Conservation (phyloP, 1,140 invertebrate genomes). For the Cydia pomonella region DNA sequence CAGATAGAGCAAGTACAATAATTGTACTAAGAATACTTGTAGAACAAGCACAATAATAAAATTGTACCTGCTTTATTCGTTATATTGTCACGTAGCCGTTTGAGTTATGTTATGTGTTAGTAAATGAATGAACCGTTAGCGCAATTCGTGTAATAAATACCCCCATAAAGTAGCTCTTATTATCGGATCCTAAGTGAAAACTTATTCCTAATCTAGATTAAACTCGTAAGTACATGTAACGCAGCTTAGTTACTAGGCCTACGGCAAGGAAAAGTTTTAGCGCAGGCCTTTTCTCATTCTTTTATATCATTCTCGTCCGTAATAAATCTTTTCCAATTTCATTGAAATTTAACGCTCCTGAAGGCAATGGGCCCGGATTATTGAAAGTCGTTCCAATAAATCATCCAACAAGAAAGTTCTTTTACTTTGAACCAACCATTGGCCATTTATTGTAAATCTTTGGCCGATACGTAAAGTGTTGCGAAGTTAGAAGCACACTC, state of each 20-base stretch:
- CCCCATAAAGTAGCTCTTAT: neutral
- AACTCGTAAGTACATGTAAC: conserved; percentile 2
- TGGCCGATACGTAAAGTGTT: neutral
- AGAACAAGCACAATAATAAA: too few relatives aligned
- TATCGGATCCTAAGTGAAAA: neutral
- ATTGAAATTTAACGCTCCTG: conserved; percentile 36
- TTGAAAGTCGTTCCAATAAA: conserved; percentile 36
- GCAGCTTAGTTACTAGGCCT: conserved; percentile 3
- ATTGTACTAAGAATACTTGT: too few relatives aligned
- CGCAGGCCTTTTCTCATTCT: conserved; percentile 25
- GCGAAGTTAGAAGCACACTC: conserved; percentile 4
- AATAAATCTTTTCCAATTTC: conserved; percentile 37
- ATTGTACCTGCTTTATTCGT: too few relatives aligned
- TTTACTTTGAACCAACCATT: conserved; percentile 21
- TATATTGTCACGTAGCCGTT: too few relatives aligned
- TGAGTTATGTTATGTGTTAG: too few relatives aligned
- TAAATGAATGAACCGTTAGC: too few relatives aligned
- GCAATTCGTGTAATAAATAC: neutral
- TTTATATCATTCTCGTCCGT: conserved; percentile 30
- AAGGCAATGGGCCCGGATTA: conserved; percentile 35
- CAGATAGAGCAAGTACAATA: too few relatives aligned
- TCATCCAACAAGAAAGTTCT: conserved; percentile 36
- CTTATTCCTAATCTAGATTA: neutral
- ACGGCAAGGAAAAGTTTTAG: conserved; percentile 14
- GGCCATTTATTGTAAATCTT: conserved; percentile 31